A percentile compares a stretch with the other conserved stretches of the same genome.
Conservation (phyloP, 1,140 invertebrate genomes). For the Cyclina sinensis region DNA sequence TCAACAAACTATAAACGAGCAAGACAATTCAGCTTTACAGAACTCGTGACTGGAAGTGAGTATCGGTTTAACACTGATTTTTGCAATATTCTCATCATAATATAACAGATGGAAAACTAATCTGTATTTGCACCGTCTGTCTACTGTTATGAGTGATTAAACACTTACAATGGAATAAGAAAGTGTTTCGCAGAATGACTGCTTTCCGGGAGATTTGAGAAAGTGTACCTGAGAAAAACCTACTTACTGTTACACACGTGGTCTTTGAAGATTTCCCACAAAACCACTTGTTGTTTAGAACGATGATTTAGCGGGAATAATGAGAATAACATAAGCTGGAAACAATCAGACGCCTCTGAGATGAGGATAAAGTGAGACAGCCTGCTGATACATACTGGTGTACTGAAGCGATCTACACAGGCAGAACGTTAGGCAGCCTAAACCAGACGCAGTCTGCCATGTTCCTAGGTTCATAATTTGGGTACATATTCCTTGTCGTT, state of each 20-base stretch:
- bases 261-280: slow-evolving; percentile 19
- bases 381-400: neutral
- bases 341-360: neutral
- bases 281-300: slow-evolving; percentile 24
- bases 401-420: neutral
- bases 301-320: neutral
- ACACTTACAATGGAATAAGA: neutral
- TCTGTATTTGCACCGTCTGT: neutral
- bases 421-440: neutral
- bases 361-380: neutral
- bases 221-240: neutral
- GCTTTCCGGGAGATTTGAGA: neutral
- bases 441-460: neutral
- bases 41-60: too few species aligned
- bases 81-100: too few species aligned
- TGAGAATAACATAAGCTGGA: neutral
- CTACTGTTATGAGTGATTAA: neutral
- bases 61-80: too few species aligned
- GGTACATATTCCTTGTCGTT: too few species aligned
- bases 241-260: neutral
- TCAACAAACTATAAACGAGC: too few species aligned
- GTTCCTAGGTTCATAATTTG: too few species aligned
- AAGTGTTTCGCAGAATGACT: neutral
- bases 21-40: too few species aligned
- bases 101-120: neutral